These are phyloP conservation scores for Drosophila limbata DNA, from an alignment of 2,888 invertebrate species.

Conservation along the genomic window DNA sequence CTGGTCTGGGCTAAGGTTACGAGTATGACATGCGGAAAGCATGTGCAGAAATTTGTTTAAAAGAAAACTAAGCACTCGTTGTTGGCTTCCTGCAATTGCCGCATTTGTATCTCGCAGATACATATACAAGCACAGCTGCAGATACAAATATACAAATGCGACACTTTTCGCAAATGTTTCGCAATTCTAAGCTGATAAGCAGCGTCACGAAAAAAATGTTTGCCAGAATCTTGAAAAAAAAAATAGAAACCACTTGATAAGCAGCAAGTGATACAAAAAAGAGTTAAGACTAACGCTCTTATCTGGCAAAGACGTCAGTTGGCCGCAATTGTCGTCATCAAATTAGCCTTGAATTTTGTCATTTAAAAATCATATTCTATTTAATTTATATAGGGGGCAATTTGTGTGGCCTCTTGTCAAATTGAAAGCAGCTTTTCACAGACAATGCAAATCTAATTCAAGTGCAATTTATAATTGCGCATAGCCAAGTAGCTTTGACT, in stretches of 20 bases:
- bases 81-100: constrained; percentile 59
- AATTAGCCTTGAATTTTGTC: constrained; percentile 42
- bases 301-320: constrained; percentile 46
- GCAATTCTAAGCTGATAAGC: constrained; percentile 62
- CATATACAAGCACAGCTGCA: constrained; percentile 20
- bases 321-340: constrained; percentile 39
- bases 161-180: constrained; percentile 56
- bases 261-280: not conserved
- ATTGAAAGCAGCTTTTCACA: constrained; percentile 37
- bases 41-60: constrained; percentile 54
- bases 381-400: constrained; percentile 57
- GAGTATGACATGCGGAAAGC: constrained; percentile 61
- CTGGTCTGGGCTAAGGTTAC: constrained; percentile 76
- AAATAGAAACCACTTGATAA: constrained; percentile 15
- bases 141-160: constrained; percentile 50
- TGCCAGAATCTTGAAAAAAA: constrained; percentile 48
- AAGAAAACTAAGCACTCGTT: constrained; percentile 4
- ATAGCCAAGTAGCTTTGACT: constrained; percentile 23
- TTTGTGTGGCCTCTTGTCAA: constrained; percentile 33
- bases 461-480: constrained; percentile 76
- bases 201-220: constrained; percentile 41
- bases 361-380: constrained; percentile 65
- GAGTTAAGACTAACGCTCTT: constrained; percentile 22
- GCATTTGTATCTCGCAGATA: constrained; percentile 73
- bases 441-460: constrained; percentile 53